These are phyloP conservation scores for Sapajus apella DNA, from an alignment of 2,113 vertebrate genomes.

Conservation along the genomic window DNA sequence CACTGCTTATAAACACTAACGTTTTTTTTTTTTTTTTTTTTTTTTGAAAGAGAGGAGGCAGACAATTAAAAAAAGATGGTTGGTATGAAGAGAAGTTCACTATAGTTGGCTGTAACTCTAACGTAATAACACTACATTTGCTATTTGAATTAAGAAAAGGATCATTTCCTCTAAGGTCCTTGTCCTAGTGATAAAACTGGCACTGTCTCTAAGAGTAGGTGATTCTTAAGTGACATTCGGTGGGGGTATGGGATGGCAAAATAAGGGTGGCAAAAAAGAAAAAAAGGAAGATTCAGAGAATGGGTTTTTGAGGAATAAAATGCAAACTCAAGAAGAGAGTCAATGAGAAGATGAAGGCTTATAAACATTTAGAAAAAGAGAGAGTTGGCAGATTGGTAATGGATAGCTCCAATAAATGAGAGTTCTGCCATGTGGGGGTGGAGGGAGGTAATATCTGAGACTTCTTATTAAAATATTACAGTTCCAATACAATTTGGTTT, in stretches of 20 bases:
- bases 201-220: not conserved
- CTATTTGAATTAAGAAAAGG: slow-evolving; percentile 24
- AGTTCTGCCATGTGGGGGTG: not conserved
- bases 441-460: not conserved
- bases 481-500: slow-evolving; percentile 52
- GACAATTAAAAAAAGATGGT: not conserved
- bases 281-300: not conserved
- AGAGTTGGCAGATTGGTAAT: not conserved
- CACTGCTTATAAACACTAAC: not conserved
- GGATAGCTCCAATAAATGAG: not conserved
- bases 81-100: not conserved
- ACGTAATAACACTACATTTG: not conserved
- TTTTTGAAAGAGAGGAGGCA: not conserved
- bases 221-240: not conserved
- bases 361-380: slow-evolving; percentile 32
- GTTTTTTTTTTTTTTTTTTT: not conserved
- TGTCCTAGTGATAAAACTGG: not conserved
- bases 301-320: not conserved
- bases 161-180: not conserved
- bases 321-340: not conserved
- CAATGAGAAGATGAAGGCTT: not conserved
- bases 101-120: not conserved
- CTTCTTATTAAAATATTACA: slow-evolving; percentile 38
- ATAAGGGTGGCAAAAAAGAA: too few relatives aligned
- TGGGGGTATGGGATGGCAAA: not conserved